Evolutionary conservation across 2,888 invertebrate species (phyloP), one percentile per base, ranked within the genome.

Genomic region (Kuschelorhynchus macadamiae): DNA sequence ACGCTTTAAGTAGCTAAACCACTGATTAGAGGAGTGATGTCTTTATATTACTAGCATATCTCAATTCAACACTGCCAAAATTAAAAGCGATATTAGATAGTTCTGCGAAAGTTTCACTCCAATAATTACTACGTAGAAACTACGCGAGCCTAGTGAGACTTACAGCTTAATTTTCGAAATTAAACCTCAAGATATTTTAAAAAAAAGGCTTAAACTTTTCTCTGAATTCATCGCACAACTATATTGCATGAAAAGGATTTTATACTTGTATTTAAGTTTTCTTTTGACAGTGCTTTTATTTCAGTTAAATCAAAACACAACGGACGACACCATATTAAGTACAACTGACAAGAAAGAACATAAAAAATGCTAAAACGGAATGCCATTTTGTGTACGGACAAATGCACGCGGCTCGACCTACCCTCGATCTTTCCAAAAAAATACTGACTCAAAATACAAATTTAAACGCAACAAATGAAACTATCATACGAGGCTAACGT

Each of bases 331-430:
- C 17, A 17, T 44, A 36, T 66, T 68, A 55, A 66, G 71, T 55
- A 59, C 65, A 30, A 39, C 60, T 55, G 36, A 59, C 60, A 56
- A 42, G 56, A 63, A 71, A 71, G 57, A 67, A 72, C 52, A 70
- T 59, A 71, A 62, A 71, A 73, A 69, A 73, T 72, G 66, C 70
- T 66, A 69, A 70, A 70, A 72, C 76, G 78, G 78, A 78, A 78
- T 78, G 78, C 76, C 71, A 75, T 74, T 72, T 77, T 50, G 52
- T 77, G 77, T 79, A 77, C 76, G 75, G 75, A 74, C 56, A 70
- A 73, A 75, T 74, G 75, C 74, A 76, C 61, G 60, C 49, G 41
- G 21, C 30, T 67, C 47, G 25, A 53, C 53, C 60, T 41, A 16
- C 11, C 39, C 32, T 11, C 21, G 41, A 25, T 50, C 71, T 72